These are phyloP conservation scores for Aldabrachelys gigantea DNA, from an alignment of 2,113 vertebrate genomes.

Conservation along the genomic window DNA sequence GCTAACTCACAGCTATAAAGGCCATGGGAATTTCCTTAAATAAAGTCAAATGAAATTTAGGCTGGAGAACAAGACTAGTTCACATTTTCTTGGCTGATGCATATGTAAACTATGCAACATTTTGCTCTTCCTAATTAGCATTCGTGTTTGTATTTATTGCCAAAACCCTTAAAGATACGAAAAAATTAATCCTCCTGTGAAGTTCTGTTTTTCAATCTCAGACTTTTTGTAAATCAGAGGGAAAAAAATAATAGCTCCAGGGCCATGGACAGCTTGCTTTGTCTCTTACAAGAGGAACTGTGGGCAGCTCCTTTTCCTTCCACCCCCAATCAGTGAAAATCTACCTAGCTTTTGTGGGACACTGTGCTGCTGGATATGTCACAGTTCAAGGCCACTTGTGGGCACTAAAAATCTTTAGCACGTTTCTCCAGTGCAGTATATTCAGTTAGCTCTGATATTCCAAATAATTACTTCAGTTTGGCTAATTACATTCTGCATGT, in stretches of 20 bases:
- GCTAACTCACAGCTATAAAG: background rate
- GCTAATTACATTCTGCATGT: background rate
- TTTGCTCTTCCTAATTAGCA: constrained; percentile 5
- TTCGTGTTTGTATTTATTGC: background rate
- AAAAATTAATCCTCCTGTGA: background rate
- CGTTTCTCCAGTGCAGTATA: background rate
- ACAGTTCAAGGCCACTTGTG: background rate
- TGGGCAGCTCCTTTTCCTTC: background rate
- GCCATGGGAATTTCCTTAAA: background rate
- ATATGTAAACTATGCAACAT: background rate
- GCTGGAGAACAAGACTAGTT: background rate
- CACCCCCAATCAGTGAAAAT: background rate
- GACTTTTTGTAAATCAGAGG: background rate
- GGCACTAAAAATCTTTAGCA: background rate
- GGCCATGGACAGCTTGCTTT: background rate
- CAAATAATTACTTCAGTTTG: background rate
- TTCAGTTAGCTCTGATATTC: background rate
- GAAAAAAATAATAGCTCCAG: background rate
- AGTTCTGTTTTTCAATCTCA: background rate
- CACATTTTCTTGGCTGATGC: background rate
- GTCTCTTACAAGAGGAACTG: background rate
- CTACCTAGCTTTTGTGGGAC: background rate
- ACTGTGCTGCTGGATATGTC: background rate
- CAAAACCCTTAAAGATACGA: background rate
- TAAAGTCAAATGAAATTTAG: background rate